Evolutionary conservation across 2,113 vertebrate species (phyloP).

Genomic region (Petrocephalus zakoni): DNA sequence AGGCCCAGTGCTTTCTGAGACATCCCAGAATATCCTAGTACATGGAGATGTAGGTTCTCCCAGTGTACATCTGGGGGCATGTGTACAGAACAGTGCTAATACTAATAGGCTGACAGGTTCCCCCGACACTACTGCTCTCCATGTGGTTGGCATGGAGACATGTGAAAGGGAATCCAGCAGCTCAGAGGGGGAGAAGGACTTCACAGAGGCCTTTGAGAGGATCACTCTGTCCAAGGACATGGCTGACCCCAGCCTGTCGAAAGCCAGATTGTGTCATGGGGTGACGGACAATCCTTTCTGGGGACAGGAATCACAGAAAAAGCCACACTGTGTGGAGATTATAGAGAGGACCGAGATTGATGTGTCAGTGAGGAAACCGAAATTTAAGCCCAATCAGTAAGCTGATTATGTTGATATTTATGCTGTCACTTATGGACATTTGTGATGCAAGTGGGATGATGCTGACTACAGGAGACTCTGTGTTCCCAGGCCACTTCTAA

Average conservation of each 20-base stretch:
- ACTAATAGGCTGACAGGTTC: constrained; percentile 13
- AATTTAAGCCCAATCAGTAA: constrained; percentile 82
- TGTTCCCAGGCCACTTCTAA: constrained; percentile 44
- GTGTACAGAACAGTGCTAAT: constrained; percentile 24
- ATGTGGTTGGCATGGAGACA: constrained; percentile 40
- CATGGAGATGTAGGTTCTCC: constrained; percentile 5
- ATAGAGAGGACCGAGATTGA: constrained; percentile 66
- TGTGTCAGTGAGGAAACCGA: constrained; percentile 50
- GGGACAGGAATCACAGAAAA: constrained; percentile 46
- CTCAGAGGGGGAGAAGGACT: constrained; percentile 37
- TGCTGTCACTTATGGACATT: neutral
- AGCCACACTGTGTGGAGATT: constrained; percentile 70
- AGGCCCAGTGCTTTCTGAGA: neutral
- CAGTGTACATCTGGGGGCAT: constrained; percentile 11
- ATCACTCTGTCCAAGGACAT: constrained; percentile 55
- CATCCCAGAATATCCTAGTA: neutral
- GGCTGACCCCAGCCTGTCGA: constrained; percentile 13
- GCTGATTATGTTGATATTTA: constrained; percentile 40
- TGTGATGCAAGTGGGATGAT: neutral
- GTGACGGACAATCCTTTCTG: constrained; percentile 41
- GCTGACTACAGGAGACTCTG: neutral
- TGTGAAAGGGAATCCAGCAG: constrained; percentile 28
- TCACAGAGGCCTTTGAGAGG: constrained; percentile 66
- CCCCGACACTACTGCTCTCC: constrained; percentile 4
- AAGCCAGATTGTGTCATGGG: constrained; percentile 31